Evolutionary conservation across 2,113 vertebrate genomes (phyloP), one percentile per base, ranked within the genome.

Genomic region (Oceanodroma tethys): DNA sequence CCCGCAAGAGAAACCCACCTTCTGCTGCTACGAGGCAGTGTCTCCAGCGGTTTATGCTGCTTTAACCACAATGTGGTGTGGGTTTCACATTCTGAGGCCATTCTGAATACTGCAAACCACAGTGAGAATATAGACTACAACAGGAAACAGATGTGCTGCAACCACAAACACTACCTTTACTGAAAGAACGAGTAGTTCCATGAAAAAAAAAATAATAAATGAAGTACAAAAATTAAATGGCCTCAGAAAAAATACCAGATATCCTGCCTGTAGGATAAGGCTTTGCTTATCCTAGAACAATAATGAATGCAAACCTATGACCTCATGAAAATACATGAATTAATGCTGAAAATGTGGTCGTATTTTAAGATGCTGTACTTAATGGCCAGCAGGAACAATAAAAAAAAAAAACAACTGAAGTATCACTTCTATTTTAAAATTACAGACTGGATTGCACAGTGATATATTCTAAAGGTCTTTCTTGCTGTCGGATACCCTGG

Each of bases 71-170:
- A 25, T 74, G 98, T 75, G 97, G 98, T 97, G 91, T 96, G 88
- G 97, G 95, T 98, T 98, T 98, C 98, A 98, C 96, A 97, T 98
- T 98, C 97, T 97, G 98, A 98, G 96, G 97, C 97, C 97, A 96
- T 98, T 98, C 97, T 98, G 98, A 99, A 98, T 96, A 98, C 91
- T 98, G 93, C 76, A 83, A 98, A 98, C 98, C 98, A 93, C 98
- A 98, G 94, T 96, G 98, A 97, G 97, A 98, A 98, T 81, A 97
- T 7, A 96, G 88, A 93, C 97, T 98, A 83, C 98, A 98, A 98
- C 97, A 97, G 89, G 97, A 99, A 99, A 98, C 98, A 99, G 97
- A 98, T 98, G 98, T 98, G 95, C 95, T 96, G 76, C 79, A 88
- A 93, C 98, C 97, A 92, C 98, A 98, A 98, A 94, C 90, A 93